phyloP scores from a whole-genome alignment of 2,888 invertebrate genomes.

The Mantis religiosa region DNA sequence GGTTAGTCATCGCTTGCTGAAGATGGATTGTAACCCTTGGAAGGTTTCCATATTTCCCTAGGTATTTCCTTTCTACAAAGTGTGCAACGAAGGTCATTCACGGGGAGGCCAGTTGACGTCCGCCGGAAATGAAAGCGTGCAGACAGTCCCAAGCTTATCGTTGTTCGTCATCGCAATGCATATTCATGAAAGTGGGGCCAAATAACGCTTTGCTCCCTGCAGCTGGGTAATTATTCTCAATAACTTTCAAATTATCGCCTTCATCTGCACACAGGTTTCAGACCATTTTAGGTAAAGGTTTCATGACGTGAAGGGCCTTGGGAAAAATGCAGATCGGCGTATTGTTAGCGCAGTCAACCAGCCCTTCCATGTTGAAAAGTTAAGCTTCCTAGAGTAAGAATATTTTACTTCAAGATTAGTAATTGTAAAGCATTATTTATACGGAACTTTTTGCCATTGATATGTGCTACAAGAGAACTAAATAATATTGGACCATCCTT shows the following conservation, averaged over 20 bases:
- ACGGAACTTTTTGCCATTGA: too few species aligned
- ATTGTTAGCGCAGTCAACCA: too few species aligned
- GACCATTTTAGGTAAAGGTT: background rate
- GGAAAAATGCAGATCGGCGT: background rate
- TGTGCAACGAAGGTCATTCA: background rate
- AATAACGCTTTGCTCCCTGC: background rate
- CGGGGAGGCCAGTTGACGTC: background rate
- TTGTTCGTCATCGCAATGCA: background rate
- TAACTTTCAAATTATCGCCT: background rate
- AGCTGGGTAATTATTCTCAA: background rate
- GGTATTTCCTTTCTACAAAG: too few species aligned
- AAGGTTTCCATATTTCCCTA: too few species aligned
- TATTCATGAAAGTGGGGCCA: background rate
- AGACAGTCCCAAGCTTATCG: background rate
- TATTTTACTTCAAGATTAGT: too few species aligned
- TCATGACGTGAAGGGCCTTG: background rate
- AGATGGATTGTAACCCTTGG: too few species aligned
- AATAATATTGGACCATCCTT: too few species aligned
- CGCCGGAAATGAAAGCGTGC: conserved; percentile 7
- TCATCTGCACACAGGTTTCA: background rate
- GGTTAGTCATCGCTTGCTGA: too few species aligned
- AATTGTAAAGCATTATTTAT: too few species aligned
- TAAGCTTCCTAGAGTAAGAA: too few species aligned
- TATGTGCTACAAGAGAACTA: too few species aligned
- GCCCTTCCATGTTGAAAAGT: too few species aligned